phyloP scores from a whole-genome alignment of 2,797 vertebrate species.

The Siniperca undulata region DNA sequence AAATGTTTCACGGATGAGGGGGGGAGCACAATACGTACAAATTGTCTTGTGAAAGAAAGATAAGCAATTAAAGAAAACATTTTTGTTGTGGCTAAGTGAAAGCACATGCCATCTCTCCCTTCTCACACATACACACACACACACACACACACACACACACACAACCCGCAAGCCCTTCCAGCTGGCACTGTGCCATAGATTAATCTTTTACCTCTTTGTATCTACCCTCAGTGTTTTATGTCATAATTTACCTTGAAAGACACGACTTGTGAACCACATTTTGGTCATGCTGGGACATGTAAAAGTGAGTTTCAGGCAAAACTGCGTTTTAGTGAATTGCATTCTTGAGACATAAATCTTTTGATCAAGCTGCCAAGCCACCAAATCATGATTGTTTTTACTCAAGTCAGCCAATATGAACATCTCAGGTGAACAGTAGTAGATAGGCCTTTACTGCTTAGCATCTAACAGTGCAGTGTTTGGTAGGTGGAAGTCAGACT shows the following conservation, averaged over 20 bases:
- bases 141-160: conserved; percentile 8
- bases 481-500: neutral
- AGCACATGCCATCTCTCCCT: conserved; percentile 15
- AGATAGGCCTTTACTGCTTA: neutral
- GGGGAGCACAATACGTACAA: neutral
- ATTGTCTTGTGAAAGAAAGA: neutral
- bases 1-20: conserved; percentile 6
- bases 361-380: conserved; percentile 26
- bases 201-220: neutral
- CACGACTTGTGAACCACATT: neutral
- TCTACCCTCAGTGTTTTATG: neutral
- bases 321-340: neutral
- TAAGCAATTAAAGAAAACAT: conserved; percentile 17
- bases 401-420: conserved; percentile 5
- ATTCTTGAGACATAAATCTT: conserved; percentile 1
- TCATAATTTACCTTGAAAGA: neutral
- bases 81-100: conserved; percentile 31
- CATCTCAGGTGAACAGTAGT: neutral
- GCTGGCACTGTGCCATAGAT: neutral
- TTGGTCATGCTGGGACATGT: conserved; percentile 18
- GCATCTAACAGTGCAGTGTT: neutral
- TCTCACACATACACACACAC: conserved; percentile 1
- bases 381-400: conserved; percentile 2
- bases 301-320: neutral
- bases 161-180: conserved; percentile 1